A percentile compares a stretch with the other conserved stretches of the same genome.
Conservation (phyloP, 2,888 invertebrate genomes). For the Andrena dorsata region DNA sequence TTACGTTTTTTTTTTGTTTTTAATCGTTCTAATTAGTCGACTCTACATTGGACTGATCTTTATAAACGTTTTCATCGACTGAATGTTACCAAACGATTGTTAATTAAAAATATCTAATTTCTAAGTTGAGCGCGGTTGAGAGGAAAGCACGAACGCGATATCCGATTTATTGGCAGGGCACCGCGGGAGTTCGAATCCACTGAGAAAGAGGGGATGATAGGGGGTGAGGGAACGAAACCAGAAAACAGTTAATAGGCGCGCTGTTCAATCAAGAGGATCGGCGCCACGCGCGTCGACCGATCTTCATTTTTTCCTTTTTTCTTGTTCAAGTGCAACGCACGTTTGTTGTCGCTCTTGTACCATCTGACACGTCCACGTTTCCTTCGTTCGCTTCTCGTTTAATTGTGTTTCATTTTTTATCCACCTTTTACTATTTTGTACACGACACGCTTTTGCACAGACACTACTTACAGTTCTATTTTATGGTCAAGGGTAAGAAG, state of each 20-base stretch:
- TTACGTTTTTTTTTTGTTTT: conserved; percentile 28
- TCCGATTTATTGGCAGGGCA: conserved; percentile 59
- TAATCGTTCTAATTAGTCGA: conserved; percentile 66
- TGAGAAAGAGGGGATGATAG: conserved; percentile 38
- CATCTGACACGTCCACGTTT: conserved; percentile 45
- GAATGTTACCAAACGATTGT: conserved; percentile 84
- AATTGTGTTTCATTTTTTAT: conserved; percentile 23
- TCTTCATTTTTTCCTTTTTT: conserved; percentile 34
- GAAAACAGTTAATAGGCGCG: conserved; percentile 12
- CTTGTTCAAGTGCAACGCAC: conserved; percentile 28
- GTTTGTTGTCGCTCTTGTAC: conserved; percentile 32
- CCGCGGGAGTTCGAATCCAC: conserved; percentile 60
- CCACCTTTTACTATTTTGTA: conserved; percentile 7
- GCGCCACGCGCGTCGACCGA: conserved; percentile 8
- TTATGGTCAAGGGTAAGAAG: conserved; percentile 66
- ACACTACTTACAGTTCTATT: conserved; percentile 42
- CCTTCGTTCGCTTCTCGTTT: conserved; percentile 60
- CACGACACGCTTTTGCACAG: conserved; percentile 60
- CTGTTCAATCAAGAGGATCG: conserved; percentile 19
- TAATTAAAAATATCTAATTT: conserved; percentile 83
- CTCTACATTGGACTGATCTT: conserved; percentile 80
- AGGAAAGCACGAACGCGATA: conserved; percentile 66
- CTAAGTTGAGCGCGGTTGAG: conserved; percentile 78
- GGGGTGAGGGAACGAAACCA: conserved; percentile 19
- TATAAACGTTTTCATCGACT: conserved; percentile 81